Evolutionary conservation across 2,797 vertebrate genomes (phyloP), one percentile per base, ranked within the genome.

Genomic region (Rhabdomys pumilio): DNA sequence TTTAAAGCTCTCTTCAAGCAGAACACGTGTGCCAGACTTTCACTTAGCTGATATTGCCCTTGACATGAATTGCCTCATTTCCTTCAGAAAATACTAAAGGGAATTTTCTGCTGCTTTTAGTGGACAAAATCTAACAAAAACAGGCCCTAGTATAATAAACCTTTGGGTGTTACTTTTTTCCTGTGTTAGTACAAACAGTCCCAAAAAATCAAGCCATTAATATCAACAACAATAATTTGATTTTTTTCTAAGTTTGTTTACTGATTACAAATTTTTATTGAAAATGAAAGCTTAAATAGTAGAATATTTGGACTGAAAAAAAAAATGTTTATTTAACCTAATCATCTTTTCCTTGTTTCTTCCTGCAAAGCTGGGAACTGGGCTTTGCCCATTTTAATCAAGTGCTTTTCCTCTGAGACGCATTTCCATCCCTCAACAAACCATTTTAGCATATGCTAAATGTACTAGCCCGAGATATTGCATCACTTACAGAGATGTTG

Each of bases 21-120:
- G 12, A 38, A 9, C 44, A 26, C 8, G 13, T 20, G n/a, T 22
- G 34, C 29, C 44, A 38, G 15, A 57, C 26, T 86, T 86, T 82
- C 57, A 81, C 72, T 96, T 63, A 59, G n/a, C 26, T 85, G 0
- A 50, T 65, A 55, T 50, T 90, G 24, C 44, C 86, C 24, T 38
- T 93, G 69, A 53, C 96, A 91, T 63, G 57, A 94, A 93, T 90
- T 90, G 75, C 94, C 97, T 95, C n/a, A 82, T 77, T 96, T 97
- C 91, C 80, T 91, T 94, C 86, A 91, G 67, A 85, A 34, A 88
- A 63, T n/a, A 85, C 20, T 5, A 72, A 73, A 67, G 61, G 95
- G 75, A 90, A 41, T 76, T 91, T 97, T 57, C 53, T 91, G 4
- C 15, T 55, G 26, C 47, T 89, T 95, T 91, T 95, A 81, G 92